These are phyloP conservation scores for Calidris pugnax DNA, from an alignment of 2,113 vertebrate species.

Conservation along the genomic window DNA sequence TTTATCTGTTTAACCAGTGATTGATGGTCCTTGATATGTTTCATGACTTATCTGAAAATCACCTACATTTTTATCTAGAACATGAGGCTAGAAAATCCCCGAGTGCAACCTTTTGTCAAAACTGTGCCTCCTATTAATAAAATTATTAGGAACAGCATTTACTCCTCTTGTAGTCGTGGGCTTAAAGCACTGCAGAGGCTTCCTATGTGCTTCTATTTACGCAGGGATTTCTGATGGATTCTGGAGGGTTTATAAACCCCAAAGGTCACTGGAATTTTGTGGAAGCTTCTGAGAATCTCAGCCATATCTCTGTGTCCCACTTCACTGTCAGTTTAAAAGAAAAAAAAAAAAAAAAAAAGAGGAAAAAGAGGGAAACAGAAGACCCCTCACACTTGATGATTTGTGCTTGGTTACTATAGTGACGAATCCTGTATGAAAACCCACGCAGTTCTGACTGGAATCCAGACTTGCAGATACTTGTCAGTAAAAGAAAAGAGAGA, in stretches of 20 bases:
- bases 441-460: conserved; percentile 18
- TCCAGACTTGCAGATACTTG: conserved; percentile 16
- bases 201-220: background rate
- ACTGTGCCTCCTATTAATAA: background rate
- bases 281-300: background rate
- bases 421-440: conserved; percentile 36
- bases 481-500: background rate
- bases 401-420: conserved; percentile 60
- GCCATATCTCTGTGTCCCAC: background rate
- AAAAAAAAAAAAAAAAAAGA: background rate
- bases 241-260: background rate
- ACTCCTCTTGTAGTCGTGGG: background rate
- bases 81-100: background rate
- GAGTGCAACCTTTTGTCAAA: background rate
- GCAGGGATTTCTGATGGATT: background rate
- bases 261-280: background rate
- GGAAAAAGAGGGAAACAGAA: background rate
- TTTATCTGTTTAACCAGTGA: background rate
- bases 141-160: background rate
- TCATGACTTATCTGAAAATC: background rate
- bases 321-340: background rate
- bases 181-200: background rate
- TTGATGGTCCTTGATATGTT: background rate
- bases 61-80: background rate
- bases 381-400: background rate